Evolutionary conservation across 53 echinoderm and acorn worm genomes (phyloP).

Genomic region (Stichopus horrens): DNA sequence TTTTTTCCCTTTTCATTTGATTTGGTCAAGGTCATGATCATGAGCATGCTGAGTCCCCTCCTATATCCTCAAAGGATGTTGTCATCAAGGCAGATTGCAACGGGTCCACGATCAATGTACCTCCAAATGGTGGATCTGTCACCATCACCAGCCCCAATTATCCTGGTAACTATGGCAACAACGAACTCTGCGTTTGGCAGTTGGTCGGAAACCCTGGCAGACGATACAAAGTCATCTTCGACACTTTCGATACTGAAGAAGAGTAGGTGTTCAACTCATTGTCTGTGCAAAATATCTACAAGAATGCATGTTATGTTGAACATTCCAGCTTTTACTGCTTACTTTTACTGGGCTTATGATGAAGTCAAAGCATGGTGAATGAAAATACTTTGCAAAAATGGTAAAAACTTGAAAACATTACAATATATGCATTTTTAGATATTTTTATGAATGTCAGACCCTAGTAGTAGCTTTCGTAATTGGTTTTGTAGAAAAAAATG

Average conservation of each 20-base stretch:
- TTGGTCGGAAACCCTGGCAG: slow-evolving; percentile 48
- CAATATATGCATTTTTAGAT: too few species aligned
- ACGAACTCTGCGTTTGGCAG: slow-evolving; percentile 49
- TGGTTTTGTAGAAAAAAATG: too few species aligned
- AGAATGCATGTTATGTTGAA: too few species aligned
- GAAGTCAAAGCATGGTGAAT: too few species aligned
- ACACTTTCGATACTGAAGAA: slow-evolving; percentile 49
- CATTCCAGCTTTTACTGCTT: too few species aligned
- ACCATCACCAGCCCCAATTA: slow-evolving; percentile 57
- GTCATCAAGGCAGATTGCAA: slow-evolving; percentile 55
- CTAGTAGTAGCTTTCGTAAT: too few species aligned
- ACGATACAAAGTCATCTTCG: slow-evolving; percentile 60
- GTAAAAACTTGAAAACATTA: too few species aligned
- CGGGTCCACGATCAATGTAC: slow-evolving; percentile 49
- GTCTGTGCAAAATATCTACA: too few species aligned
- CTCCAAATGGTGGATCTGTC: slow-evolving; percentile 29
- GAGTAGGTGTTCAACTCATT: slow-evolving; percentile 11
- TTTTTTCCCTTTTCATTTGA: not conserved
- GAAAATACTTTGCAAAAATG: too few species aligned
- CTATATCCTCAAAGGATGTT: slow-evolving; percentile 4
- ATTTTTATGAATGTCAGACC: too few species aligned
- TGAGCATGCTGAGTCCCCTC: slow-evolving; percentile 41
- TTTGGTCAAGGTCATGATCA: not conserved
- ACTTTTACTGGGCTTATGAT: too few species aligned
- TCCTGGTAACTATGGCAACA: slow-evolving; percentile 56